Conservation (phyloP, 2,888 invertebrate genomes). For the Ochropacha duplaris region DNA sequence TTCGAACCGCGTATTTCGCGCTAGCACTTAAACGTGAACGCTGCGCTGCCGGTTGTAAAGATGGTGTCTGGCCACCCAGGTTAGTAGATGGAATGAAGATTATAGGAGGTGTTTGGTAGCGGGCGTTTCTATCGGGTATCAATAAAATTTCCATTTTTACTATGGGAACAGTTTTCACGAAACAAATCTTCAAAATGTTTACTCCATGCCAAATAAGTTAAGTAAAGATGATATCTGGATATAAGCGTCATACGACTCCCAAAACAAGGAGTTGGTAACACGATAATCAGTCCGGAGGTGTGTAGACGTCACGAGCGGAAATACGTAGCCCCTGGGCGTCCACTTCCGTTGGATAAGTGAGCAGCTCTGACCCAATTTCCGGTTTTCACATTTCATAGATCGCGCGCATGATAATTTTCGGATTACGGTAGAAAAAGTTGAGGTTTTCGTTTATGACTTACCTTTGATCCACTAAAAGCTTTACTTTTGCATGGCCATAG, state of each 20-base stretch:
- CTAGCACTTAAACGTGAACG: slow-evolving; percentile 1
- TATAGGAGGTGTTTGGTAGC: background rate
- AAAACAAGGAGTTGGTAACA: slow-evolving; percentile 17
- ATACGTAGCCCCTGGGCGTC: slow-evolving; percentile 70
- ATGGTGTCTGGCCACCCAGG: slow-evolving; percentile 9
- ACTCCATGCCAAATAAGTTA: too few relatives aligned
- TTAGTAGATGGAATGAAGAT: background rate
- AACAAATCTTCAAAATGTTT: too few relatives aligned
- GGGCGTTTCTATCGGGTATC: background rate
- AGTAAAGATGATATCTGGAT: too few relatives aligned
- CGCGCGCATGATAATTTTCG: slow-evolving; percentile 50
- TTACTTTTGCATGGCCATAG: too few relatives aligned
- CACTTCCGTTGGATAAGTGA: slow-evolving; percentile 72
- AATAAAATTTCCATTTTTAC: too few relatives aligned
- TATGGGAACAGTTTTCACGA: too few relatives aligned
- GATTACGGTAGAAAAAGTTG: slow-evolving; percentile 11
- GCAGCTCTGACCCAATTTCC: slow-evolving; percentile 75
- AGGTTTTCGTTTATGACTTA: background rate
- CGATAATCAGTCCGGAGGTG: slow-evolving; percentile 52
- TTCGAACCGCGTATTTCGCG: background rate
- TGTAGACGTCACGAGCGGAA: slow-evolving; percentile 70
- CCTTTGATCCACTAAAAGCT: background rate
- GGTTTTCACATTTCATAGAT: slow-evolving; percentile 74
- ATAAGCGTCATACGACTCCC: background rate
- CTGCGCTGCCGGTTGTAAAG: slow-evolving; percentile 2